A percentile compares a stretch with the other conserved stretches of the same genome.
Evolutionary conservation across 2,797 vertebrate genomes (phyloP).

Genomic region (Ceryle rudis): DNA sequence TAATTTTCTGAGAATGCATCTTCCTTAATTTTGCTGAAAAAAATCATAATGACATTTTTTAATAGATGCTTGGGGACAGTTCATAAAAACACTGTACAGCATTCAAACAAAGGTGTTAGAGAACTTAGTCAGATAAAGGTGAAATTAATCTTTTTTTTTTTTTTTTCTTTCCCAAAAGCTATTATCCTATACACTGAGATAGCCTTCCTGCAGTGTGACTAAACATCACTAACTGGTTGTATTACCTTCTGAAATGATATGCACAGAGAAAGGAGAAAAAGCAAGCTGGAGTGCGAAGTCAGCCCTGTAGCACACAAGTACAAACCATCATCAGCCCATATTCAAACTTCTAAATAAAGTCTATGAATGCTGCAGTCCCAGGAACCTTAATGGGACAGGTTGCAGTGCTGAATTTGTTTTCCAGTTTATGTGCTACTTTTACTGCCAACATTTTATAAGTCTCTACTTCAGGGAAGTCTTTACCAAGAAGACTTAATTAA

Average conservation of each 20-base stretch:
- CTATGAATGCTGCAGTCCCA: neutral
- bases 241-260: neutral
- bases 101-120: conserved; percentile 20
- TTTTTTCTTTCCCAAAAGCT: neutral
- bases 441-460: neutral
- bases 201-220: neutral
- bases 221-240: conserved; percentile 9
- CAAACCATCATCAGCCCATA: neutral
- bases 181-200: neutral
- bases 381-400: neutral
- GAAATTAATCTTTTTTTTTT: conserved; percentile 6
- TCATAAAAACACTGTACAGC: conserved; percentile 1
- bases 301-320: neutral
- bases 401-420: neutral
- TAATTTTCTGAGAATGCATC: conserved; percentile 4
- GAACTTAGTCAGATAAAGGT: conserved; percentile 35
- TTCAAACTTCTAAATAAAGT: neutral
- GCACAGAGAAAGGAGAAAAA: neutral
- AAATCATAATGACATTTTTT: conserved; percentile 24
- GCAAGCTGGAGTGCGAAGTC: neutral
- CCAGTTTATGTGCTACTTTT: neutral
- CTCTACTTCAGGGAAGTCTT: neutral
- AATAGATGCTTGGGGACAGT: neutral
- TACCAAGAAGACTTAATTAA: neutral
- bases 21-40: conserved; percentile 19